phyloP scores from a whole-genome alignment of 2,113 vertebrate species.

The Tinamus guttatus region DNA sequence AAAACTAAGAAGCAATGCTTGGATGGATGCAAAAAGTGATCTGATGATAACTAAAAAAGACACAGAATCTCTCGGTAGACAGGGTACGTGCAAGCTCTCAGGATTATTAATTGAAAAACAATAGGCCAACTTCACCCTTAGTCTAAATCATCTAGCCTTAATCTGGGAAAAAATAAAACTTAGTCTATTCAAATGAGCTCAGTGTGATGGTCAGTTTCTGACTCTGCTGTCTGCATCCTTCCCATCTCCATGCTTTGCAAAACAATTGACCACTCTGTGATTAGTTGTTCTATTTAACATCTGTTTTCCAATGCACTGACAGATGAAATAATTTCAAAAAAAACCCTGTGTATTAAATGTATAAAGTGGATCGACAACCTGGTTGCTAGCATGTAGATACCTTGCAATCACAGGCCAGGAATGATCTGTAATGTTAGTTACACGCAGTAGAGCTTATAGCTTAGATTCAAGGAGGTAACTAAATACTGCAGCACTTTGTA shows the following conservation, averaged over 20 bases:
- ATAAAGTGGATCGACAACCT: not conserved
- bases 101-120: constrained; percentile 32
- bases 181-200: not conserved
- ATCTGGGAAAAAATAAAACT: constrained; percentile 24
- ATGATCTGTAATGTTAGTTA: not conserved
- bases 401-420: not conserved
- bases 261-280: not conserved
- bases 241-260: not conserved
- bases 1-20: constrained; percentile 12
- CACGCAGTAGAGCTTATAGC: not conserved
- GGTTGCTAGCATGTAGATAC: not conserved
- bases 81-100: not conserved
- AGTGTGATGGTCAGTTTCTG: not conserved
- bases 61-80: not conserved
- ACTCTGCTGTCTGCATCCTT: not conserved
- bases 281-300: not conserved
- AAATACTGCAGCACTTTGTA: not conserved
- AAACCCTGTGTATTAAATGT: not conserved
- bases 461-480: not conserved
- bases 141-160: constrained; percentile 5
- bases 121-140: not conserved
- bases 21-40: not conserved
- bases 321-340: not conserved
- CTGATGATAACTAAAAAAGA: not conserved
- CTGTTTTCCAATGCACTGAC: not conserved